Conservation (phyloP, 2,888 invertebrate genomes). For the Chalcis sispes region DNA sequence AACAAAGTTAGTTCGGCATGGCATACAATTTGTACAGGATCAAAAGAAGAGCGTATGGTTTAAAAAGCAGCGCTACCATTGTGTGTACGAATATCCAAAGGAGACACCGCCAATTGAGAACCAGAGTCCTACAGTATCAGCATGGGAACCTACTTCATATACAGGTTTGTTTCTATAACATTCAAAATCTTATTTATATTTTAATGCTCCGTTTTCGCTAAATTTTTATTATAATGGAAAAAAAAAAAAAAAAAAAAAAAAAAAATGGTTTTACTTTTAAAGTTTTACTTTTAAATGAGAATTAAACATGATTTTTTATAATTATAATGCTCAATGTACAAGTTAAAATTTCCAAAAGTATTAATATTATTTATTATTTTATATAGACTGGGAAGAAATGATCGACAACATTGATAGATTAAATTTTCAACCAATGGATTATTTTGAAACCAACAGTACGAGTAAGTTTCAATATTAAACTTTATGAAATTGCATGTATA, state of each 20-base stretch:
- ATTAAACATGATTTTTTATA: too few relatives aligned
- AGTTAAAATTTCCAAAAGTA: not conserved
- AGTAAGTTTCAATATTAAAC: constrained; percentile 61
- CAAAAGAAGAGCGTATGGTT: constrained; percentile 86
- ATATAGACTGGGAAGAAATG: constrained; percentile 73
- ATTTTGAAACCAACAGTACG: constrained; percentile 68
- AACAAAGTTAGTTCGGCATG: not conserved
- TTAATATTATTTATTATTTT: constrained; percentile 49
- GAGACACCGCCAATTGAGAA: constrained; percentile 77
- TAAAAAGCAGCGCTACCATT: constrained; percentile 89
- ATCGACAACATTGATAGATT: constrained; percentile 71
- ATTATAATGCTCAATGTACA: too few relatives aligned
- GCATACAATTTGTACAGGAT: constrained; percentile 76
- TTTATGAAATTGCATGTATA: too few relatives aligned
- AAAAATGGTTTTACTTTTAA: not conserved
- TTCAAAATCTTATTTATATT: not conserved
- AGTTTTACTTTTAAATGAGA: too few relatives aligned
- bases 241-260: not conserved
- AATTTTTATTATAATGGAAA: not conserved
- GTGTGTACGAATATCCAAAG: constrained; percentile 90
- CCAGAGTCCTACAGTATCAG: constrained; percentile 65
- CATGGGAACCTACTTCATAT: constrained; percentile 70
- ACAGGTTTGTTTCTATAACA: constrained; percentile 67
- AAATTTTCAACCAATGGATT: constrained; percentile 71
- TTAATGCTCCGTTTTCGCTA: not conserved